phyloP scores from a whole-genome alignment of 23 tunicate genomes.

The Ciona savignyi region DNA sequence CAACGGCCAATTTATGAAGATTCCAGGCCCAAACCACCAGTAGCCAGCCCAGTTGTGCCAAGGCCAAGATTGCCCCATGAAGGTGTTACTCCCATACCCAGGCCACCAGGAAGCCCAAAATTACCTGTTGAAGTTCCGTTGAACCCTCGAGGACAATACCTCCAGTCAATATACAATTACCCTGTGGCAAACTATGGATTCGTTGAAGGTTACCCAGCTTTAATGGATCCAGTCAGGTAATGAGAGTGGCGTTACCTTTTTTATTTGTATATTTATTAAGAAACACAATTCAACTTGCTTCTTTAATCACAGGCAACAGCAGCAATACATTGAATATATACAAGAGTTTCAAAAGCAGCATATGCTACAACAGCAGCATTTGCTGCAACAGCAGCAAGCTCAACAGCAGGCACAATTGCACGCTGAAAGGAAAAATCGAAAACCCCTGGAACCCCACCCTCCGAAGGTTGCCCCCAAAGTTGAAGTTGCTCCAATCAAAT shows the following conservation, averaged over 20 bases:
- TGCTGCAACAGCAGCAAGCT: too few species aligned
- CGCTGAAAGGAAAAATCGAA: slow-evolving; percentile 3
- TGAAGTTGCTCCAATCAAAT: neutral
- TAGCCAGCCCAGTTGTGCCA: slow-evolving; percentile 5
- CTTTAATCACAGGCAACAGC: neutral
- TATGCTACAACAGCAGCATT: too few species aligned
- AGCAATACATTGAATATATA: neutral
- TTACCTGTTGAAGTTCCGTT: neutral
- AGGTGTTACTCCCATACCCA: neutral
- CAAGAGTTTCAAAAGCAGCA: neutral
- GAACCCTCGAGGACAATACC: neutral
- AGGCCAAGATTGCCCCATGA: neutral
- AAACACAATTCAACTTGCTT: too few species aligned
- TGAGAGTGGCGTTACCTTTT: too few species aligned
- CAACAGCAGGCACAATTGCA: too few species aligned
- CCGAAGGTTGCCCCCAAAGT: slow-evolving; percentile 1
- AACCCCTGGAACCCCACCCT: slow-evolving; percentile 1
- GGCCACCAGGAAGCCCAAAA: slow-evolving; percentile 1
- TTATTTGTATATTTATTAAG: too few species aligned
- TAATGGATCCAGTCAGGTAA: neutral
- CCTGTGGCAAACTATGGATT: neutral
- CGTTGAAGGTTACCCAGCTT: neutral
- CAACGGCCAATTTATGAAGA: neutral
- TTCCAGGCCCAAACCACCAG: neutral
- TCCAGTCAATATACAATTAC: neutral